Conservation (phyloP, 2,888 invertebrate genomes). For the Blastobasis adustella region DNA sequence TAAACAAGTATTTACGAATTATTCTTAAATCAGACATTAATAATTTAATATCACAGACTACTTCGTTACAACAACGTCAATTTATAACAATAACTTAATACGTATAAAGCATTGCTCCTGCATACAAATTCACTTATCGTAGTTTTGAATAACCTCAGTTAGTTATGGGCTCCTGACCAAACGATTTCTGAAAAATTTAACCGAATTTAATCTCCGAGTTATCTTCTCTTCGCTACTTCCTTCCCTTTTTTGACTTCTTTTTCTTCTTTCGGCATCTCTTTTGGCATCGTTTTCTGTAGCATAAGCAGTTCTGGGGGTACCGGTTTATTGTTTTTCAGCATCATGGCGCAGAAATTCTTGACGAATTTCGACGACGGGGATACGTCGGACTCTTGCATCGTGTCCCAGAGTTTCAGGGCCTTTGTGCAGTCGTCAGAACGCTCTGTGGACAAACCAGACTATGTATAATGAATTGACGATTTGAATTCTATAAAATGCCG, state of each 20-base stretch:
- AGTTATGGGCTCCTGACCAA: no score
- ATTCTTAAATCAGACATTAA: conserved; percentile 15
- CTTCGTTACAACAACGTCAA: neutral
- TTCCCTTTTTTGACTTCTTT: neutral
- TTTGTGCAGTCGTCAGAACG: conserved; percentile 57
- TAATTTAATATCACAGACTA: conserved; percentile 55
- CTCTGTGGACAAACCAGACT: conserved; percentile 34
- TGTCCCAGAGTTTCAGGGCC: conserved; percentile 58
- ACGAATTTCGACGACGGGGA: conserved; percentile 57
- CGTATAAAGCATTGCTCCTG: neutral
- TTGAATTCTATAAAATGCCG: no score
- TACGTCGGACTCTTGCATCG: conserved; percentile 59
- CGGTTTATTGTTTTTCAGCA: conserved; percentile 44
- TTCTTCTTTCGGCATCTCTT: conserved; percentile 8
- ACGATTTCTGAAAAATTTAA: neutral
- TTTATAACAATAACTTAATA: neutral
- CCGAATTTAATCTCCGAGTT: neutral
- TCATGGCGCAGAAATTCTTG: conserved; percentile 37
- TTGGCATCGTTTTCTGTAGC: conserved; percentile 13
- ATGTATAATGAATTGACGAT: no score
- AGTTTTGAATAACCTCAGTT: no score
- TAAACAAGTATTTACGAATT: conserved; percentile 2
- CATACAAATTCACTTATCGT: neutral
- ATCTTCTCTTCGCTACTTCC: neutral
- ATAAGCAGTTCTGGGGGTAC: conserved; percentile 41